Percentiles rank a stretch among this genome's conserved stretches.
These are phyloP conservation scores for Rhinopomastus cyanomelas DNA, from an alignment of 2,113 vertebrate species.

Conservation along the genomic window DNA sequence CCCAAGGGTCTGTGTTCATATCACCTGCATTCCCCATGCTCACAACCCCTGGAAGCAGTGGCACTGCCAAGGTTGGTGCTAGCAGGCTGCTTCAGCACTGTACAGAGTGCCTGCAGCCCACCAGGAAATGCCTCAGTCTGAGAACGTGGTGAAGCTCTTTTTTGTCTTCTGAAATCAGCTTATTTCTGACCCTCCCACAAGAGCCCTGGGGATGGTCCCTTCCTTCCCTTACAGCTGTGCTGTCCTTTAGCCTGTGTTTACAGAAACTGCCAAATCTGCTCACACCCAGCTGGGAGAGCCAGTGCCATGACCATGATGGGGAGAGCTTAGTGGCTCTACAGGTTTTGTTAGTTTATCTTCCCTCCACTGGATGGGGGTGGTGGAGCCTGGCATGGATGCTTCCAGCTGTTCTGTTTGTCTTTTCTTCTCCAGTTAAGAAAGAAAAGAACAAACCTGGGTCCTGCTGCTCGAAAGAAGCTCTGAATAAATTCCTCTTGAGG, in stretches of 20 bases:
- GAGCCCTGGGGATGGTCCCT: background rate
- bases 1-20: background rate
- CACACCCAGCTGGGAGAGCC: background rate
- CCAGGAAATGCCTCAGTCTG: background rate
- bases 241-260: background rate
- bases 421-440: conserved; percentile 58
- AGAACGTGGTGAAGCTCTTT: background rate
- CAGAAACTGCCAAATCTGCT: background rate
- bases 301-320: background rate
- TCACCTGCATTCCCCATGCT: background rate
- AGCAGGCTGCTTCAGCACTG: background rate
- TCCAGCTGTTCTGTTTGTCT: conserved; percentile 48
- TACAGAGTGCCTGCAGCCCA: background rate
- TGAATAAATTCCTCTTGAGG: conserved; percentile 47
- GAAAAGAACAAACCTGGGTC: conserved; percentile 33
- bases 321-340: background rate
- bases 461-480: conserved; percentile 39
- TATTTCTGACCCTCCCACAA: background rate
- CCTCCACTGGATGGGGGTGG: accelerated
- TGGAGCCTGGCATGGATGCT: background rate
- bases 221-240: background rate
- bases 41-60: background rate
- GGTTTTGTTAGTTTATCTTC: background rate
- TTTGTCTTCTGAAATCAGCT: background rate
- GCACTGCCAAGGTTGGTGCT: background rate